Evolutionary conservation across 2,113 vertebrate species (phyloP).

Genomic region (Podiceps cristatus): DNA sequence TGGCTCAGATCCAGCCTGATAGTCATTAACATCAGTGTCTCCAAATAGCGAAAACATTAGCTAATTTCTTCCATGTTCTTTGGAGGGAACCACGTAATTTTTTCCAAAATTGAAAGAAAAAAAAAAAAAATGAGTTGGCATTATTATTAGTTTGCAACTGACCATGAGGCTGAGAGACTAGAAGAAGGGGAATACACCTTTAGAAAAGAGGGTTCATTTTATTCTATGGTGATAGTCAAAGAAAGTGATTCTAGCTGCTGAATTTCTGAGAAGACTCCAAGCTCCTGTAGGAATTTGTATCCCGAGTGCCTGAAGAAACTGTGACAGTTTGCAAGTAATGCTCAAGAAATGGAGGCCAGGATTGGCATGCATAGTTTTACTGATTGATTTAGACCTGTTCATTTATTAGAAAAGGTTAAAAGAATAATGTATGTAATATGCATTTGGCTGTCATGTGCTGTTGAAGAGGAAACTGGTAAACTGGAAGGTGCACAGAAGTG

Average conservation of each 20-base stretch:
- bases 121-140: no score
- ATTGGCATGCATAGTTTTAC: background rate
- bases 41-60: rapidly evolving
- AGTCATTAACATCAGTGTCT: background rate
- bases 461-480: background rate
- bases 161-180: background rate
- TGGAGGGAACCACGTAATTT: background rate
- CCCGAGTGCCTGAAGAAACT: background rate
- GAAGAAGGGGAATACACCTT: background rate
- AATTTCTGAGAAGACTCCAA: background rate
- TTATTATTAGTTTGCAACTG: background rate
- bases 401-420: background rate
- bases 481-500: background rate
- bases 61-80: background rate
- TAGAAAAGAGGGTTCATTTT: background rate
- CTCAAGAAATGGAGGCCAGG: background rate
- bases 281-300: background rate
- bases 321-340: background rate
- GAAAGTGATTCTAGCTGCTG: background rate
- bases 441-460: background rate
- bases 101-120: background rate
- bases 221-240: background rate
- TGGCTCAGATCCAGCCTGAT: background rate
- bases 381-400: background rate
- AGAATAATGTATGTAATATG: background rate